These are phyloP conservation scores for Caenorhabditis tropicalis DNA, from an alignment of 1,140 invertebrate genomes.

Conservation along the genomic window DNA sequence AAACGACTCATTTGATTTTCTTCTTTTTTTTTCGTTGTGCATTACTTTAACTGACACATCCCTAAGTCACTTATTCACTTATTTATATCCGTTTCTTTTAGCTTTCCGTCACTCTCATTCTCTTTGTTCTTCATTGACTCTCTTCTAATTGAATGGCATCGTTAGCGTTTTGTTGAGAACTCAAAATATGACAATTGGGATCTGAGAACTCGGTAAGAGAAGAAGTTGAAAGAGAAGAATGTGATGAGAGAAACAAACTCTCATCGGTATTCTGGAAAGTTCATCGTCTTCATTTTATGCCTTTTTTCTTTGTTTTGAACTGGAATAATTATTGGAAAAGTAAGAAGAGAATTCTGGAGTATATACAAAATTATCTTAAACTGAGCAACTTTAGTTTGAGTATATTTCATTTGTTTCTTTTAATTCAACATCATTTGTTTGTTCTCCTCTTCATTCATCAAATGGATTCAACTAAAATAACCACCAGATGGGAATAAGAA, in stretches of 20 bases:
- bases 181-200: constrained; percentile 4
- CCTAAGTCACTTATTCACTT: constrained; percentile 11
- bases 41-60: not conserved
- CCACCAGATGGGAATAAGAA: constrained; percentile 40
- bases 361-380: too few species aligned
- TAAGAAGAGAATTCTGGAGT: too few species aligned
- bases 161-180: not conserved
- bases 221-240: not conserved
- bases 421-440: not conserved
- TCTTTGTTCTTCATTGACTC: not conserved
- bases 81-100: constrained; percentile 9
- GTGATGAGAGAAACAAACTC: not conserved
- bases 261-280: not conserved
- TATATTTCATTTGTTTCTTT: too few species aligned
- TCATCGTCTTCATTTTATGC: too few species aligned
- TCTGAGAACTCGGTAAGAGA: not conserved
- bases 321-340: too few species aligned
- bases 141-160: not conserved
- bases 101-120: not conserved
- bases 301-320: too few species aligned
- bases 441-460: not conserved
- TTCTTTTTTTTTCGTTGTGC: not conserved
- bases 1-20: not conserved
- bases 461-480: constrained; percentile 3
- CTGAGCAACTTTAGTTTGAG: too few species aligned